phyloP scores from a whole-genome alignment of 1,140 invertebrate genomes.

The Drosophila repleta region DNA sequence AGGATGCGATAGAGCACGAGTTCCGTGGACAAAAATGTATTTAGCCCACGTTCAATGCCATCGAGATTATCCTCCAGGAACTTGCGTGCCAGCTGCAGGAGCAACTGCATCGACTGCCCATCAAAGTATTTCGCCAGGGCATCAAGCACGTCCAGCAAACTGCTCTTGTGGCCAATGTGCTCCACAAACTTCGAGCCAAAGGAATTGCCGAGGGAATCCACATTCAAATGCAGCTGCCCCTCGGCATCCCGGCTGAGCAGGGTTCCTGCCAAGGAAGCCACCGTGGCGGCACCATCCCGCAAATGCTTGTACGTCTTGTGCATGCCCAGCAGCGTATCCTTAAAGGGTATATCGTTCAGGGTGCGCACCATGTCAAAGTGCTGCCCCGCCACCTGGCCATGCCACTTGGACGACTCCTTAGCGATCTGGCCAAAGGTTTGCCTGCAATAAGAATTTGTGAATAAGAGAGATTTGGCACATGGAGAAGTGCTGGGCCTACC shows the following conservation, averaged over 20 bases:
- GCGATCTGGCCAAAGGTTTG: slow-evolving; percentile 44
- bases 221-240: slow-evolving; percentile 52
- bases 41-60: slow-evolving; percentile 52
- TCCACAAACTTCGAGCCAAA: slow-evolving; percentile 69
- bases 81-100: slow-evolving; percentile 56
- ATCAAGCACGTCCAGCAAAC: slow-evolving; percentile 61
- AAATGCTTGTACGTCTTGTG: slow-evolving; percentile 54
- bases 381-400: not conserved
- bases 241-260: slow-evolving; percentile 32
- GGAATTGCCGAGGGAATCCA: slow-evolving; percentile 32
- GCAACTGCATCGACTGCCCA: slow-evolving; percentile 46
- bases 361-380: slow-evolving; percentile 72
- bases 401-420: slow-evolving; percentile 34
- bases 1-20: slow-evolving; percentile 68
- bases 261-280: slow-evolving; percentile 25
- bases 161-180: slow-evolving; percentile 62
- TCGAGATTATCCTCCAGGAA: slow-evolving; percentile 68
- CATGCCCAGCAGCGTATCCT: slow-evolving; percentile 55
- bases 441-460: not conserved
- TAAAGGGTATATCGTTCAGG: slow-evolving; percentile 74
- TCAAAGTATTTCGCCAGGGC: slow-evolving; percentile 63
- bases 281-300: slow-evolving; percentile 25
- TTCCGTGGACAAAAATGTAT: slow-evolving; percentile 75
- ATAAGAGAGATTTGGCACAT: not conserved
- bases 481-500: slow-evolving; percentile 17